Evolutionary conservation across 2,888 invertebrate species (phyloP), one percentile per base, ranked within the genome.

Genomic region (Callimorpha dominula): DNA sequence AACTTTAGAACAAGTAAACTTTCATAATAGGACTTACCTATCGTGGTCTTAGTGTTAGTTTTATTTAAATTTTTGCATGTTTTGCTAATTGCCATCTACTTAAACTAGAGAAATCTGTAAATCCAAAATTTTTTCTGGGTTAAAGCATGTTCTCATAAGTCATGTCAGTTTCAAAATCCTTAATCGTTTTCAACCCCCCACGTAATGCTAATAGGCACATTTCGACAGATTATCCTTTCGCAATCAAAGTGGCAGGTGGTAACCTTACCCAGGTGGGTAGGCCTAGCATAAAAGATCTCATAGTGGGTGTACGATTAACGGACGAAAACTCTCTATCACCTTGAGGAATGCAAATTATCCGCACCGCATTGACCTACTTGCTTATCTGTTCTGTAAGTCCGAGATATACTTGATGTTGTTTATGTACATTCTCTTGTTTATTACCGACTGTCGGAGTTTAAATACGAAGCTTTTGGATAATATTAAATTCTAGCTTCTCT

Each of bases 281-380:
- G 20, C 64, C 40, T 54, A 63, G 14, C 40, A 67, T 50, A 78
- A 75, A 76, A 72, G 65, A 74, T 42, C 73, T 2, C 43, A 68
- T 14, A 65, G 82, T 82, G 74, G 81, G 83, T 72, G 83, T 73
- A 72, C 66, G 72, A 71, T 73, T 74, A n/a, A 64, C 60, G 43
- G 43, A 75, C 75, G 72, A 78, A 76, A 82, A 81, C 82, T 81
- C 74, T 82, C 81, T 80, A 78, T 65, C 46, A 65, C 82, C 83
- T 82, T 82, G 80, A 75, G 74, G 76, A 77, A 77, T 79, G 78
- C 67, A 65, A 71, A 71, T 71, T 64, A 64, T 69, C 63, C n/a
- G 49, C 17, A 71, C 63, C 57, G 46, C 74, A 72, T 72, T 75
- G 69, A 68, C 71, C 74, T 49, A 75, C 54, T 75, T 72, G 63